A percentile compares a stretch with the other conserved stretches of the same genome.
Conservation (phyloP, 1,140 invertebrate genomes). For the Pseudoatta argentina region DNA sequence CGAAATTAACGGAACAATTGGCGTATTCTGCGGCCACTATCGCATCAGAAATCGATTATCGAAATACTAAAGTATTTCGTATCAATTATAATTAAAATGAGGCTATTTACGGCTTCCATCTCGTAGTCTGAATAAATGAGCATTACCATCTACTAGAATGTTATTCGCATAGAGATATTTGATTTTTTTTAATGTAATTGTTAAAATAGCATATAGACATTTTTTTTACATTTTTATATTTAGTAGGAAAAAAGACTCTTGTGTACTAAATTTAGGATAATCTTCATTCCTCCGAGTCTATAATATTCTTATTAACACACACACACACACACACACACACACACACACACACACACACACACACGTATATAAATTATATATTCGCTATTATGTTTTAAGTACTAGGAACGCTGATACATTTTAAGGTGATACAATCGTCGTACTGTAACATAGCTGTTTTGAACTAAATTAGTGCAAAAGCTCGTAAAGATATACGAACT, state of each 20-base stretch:
- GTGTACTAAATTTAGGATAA: background rate
- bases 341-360: too few species aligned
- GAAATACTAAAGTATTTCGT: constrained; percentile 63
- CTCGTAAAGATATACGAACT: constrained; percentile 7
- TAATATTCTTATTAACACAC: too few species aligned
- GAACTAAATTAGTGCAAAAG: background rate
- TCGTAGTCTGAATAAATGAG: constrained; percentile 34
- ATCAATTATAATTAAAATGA: constrained; percentile 65
- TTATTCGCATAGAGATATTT: background rate
- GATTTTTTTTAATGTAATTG: background rate
- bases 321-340: too few species aligned
- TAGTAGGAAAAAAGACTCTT: background rate
- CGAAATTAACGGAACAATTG: constrained; percentile 65
- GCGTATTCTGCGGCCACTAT: constrained; percentile 58
- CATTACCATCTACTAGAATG: background rate
- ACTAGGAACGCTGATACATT: background rate
- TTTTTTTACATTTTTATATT: background rate
- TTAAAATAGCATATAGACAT: background rate
- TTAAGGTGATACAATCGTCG: background rate
- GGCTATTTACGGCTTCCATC: constrained; percentile 51
- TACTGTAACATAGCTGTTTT: background rate
- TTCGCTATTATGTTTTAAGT: too few species aligned
- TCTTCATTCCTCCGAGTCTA: background rate
- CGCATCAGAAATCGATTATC: constrained; percentile 59
- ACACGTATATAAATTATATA: too few species aligned